phyloP scores from a whole-genome alignment of 1,140 invertebrate species.

The Temnothorax longispinosus region DNA sequence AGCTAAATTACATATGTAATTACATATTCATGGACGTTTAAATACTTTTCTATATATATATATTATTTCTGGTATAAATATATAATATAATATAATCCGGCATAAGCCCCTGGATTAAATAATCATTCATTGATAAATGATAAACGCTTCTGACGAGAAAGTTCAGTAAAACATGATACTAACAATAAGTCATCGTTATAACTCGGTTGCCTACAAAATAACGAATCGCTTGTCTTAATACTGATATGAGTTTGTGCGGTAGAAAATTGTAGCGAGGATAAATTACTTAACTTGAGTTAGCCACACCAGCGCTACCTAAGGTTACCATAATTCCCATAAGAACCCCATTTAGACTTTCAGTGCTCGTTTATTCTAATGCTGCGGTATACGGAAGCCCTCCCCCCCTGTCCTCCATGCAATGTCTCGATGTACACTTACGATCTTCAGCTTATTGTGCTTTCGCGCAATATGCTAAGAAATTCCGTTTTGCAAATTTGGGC shows the following conservation, averaged over 20 bases:
- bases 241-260: slow-evolving; percentile 5
- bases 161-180: slow-evolving; percentile 2
- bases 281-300: slow-evolving; percentile 59
- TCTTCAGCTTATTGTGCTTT: not conserved
- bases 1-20: not conserved
- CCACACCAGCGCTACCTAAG: slow-evolving; percentile 37
- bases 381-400: not conserved
- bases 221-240: slow-evolving; percentile 46
- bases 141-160: not conserved
- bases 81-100: not conserved
- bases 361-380: slow-evolving; percentile 61
- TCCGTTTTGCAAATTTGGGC: not conserved
- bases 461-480: slow-evolving; percentile 43
- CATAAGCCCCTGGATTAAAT: not conserved
- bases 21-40: not conserved
- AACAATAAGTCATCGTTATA: slow-evolving; percentile 19
- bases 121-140: slow-evolving; percentile 15
- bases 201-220: not conserved
- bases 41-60: not conserved
- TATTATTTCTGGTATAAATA: not conserved
- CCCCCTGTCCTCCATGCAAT: slow-evolving; percentile 1
- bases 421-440: slow-evolving; percentile 5
- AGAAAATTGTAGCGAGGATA: slow-evolving; percentile 61
- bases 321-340: slow-evolving; percentile 65
- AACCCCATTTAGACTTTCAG: slow-evolving; percentile 65